Evolutionary conservation across 1,140 invertebrate genomes (phyloP).

Genomic region (Drosophila asahinai): DNA sequence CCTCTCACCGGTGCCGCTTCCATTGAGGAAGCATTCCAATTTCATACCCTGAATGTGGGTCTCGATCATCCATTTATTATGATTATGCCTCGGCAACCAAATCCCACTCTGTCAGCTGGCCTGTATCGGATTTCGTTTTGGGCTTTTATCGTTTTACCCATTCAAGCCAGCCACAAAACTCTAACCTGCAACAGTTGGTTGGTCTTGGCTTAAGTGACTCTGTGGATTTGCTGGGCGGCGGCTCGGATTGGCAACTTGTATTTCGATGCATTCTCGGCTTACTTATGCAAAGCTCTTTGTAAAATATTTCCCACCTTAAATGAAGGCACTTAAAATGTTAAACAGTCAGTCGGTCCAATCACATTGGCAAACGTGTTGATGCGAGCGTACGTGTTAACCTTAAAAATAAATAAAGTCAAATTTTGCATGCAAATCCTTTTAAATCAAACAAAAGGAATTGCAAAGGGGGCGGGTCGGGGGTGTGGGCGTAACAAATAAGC

Average conservation of each 20-base stretch:
- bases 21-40: slow-evolving; percentile 7
- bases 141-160: slow-evolving; percentile 20
- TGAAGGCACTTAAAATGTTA: slow-evolving; percentile 57
- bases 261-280: slow-evolving; percentile 33
- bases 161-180: slow-evolving; percentile 20
- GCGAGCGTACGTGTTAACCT: slow-evolving; percentile 39
- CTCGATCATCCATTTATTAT: slow-evolving; percentile 26
- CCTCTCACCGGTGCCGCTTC: neutral
- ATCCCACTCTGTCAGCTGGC: slow-evolving; percentile 31
- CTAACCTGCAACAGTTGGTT: slow-evolving; percentile 52
- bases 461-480: slow-evolving; percentile 11
- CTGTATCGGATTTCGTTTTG: slow-evolving; percentile 51
- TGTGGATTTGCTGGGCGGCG: slow-evolving; percentile 6
- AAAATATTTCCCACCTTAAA: slow-evolving; percentile 59
- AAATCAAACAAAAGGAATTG: slow-evolving; percentile 76
- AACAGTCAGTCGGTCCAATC: slow-evolving; percentile 48
- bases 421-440: slow-evolving; percentile 78
- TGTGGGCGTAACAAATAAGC: slow-evolving; percentile 29
- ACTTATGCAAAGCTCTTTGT: slow-evolving; percentile 64
- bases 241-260: slow-evolving; percentile 52
- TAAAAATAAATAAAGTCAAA: slow-evolving; percentile 77
- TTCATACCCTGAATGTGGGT: slow-evolving; percentile 22
- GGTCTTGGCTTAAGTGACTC: slow-evolving; percentile 19
- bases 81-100: slow-evolving; percentile 26
- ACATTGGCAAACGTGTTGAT: slow-evolving; percentile 60